Evolutionary conservation across 2,888 invertebrate genomes (phyloP), one percentile per base, ranked within the genome.

Genomic region (Cataglyphis albicans): DNA sequence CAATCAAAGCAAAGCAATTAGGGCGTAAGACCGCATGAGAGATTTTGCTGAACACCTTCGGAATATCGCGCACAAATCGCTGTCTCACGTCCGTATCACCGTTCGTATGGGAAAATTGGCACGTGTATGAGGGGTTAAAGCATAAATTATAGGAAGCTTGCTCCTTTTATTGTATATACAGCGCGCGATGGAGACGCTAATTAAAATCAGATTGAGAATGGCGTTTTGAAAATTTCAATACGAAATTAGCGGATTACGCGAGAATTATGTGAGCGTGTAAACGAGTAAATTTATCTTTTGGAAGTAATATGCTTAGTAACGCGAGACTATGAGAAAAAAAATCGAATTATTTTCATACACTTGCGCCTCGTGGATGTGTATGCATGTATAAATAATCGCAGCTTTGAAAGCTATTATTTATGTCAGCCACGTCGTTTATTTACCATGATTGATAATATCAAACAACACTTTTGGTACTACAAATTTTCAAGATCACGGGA

Each of bases 1-100:
- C 76, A 72, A 72, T 80, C 59, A 61, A 80, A 80, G 72, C 78
- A 12, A 72, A 59, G 78, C 59, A 72, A 80, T 80, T 80, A 80
- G 48, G 68, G 72, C 59, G 59, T 59, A 70, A 78, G 32, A 25
- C 55, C 55, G 55, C 76, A 21, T 12, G 76, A 67, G 57, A 67
- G 76, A 57, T 72, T 59, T 80, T 44, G 44, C 78, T 21, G 18
- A 78, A 78, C 57, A 44, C 57, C 59, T 78, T 70, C 15, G 59
- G 78, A 59, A 78, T 70, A 59, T 48, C 25, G 41, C 78, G 25
- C 44, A 10, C 44, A 10, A 75, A 65, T 72, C 44, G 21, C 21
- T 52, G 32, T 72, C 72, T 59, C 48, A 32, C 35, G 44, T 59
- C 44, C 9, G 35, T 35, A 68, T 25, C 32, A 29, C 9, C n/a